Percentiles rank a stretch among this genome's conserved stretches.
Conservation (phyloP, 2,113 vertebrate species). For the Heliornis fulica region DNA sequence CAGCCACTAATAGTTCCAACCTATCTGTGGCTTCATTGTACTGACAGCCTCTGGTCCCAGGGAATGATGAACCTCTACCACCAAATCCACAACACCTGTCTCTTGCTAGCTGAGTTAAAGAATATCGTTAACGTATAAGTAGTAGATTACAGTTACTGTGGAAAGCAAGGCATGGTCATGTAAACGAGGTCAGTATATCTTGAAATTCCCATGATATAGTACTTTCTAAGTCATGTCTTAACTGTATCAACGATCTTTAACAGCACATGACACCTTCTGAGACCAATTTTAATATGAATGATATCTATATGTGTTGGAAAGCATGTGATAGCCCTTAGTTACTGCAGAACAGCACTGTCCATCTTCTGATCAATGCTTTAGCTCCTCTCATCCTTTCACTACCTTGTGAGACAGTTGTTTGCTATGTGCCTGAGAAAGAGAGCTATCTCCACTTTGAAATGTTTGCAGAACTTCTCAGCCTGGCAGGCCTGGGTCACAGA, state of each 20-base stretch:
- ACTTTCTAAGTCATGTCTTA: background rate
- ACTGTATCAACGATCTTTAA: background rate
- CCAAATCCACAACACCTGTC: background rate
- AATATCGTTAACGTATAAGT: background rate
- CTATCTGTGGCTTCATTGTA: background rate
- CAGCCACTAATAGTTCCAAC: background rate
- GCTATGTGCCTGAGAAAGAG: background rate
- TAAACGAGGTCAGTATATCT: background rate
- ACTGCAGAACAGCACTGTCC: background rate
- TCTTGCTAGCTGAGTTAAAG: background rate
- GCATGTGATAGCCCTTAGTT: background rate
- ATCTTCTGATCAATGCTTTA: background rate
- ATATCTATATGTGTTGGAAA: background rate
- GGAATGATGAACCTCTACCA: background rate
- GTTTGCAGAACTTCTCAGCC: background rate
- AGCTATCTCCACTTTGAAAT: background rate
- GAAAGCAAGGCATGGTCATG: background rate
- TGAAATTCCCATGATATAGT: background rate
- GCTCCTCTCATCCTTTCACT: background rate
- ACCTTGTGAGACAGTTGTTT: background rate
- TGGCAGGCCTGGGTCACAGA: rapidly evolving
- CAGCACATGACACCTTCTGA: background rate
- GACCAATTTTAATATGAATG: background rate
- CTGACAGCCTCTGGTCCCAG: background rate
- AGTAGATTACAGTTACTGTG: background rate